A percentile compares a stretch with the other conserved stretches of the same genome.
phyloP scores from a whole-genome alignment of 2,113 vertebrate genomes.

The Grallaria varia region DNA sequence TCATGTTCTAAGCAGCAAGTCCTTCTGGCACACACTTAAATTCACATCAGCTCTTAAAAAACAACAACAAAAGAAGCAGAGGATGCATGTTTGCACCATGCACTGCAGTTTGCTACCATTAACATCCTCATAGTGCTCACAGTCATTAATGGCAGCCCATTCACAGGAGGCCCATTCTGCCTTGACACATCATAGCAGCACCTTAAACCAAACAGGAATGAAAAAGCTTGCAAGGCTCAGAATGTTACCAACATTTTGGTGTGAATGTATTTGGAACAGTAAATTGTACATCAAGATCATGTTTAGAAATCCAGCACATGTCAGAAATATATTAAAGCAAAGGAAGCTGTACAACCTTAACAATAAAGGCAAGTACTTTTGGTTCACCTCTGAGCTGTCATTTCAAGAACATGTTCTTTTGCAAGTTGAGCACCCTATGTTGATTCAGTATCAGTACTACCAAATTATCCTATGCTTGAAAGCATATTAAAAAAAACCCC shows the following conservation, averaged over 20 bases:
- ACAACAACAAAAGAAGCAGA: background rate
- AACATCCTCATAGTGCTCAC: background rate
- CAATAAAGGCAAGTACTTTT: background rate
- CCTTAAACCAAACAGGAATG: background rate
- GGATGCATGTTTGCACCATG: background rate
- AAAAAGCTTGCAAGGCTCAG: background rate
- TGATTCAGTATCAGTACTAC: background rate
- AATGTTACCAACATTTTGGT: background rate
- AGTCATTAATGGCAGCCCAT: background rate
- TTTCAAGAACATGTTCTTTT: background rate
- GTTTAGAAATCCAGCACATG: background rate
- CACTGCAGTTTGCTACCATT: background rate
- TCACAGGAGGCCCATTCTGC: background rate
- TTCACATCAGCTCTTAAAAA: background rate
- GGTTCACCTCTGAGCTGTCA: background rate
- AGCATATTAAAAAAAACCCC: background rate
- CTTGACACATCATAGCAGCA: constrained; percentile 3
- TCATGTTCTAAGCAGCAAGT: constrained; percentile 4
- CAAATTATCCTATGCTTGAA: background rate
- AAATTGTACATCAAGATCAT: background rate
- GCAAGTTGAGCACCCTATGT: background rate
- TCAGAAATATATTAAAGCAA: constrained; percentile 40
- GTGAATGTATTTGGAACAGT: constrained; percentile 20
- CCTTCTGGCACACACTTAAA: background rate
- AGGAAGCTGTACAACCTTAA: background rate